Conservation (phyloP, 2,113 vertebrate species). For the Machaerirhynchus nigripectus region DNA sequence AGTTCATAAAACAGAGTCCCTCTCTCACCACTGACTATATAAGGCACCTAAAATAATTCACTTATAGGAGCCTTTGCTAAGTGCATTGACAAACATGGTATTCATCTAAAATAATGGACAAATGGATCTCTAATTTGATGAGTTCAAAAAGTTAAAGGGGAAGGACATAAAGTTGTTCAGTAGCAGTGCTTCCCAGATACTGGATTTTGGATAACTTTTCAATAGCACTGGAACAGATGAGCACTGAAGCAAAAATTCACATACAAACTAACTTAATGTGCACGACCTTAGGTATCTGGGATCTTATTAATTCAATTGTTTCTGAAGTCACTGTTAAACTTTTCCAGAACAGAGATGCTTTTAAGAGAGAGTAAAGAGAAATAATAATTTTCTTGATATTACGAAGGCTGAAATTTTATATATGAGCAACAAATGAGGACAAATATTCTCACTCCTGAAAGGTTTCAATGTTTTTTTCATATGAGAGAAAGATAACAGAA, state of each 20-base stretch:
- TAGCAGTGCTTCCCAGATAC: background rate
- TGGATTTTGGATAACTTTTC: background rate
- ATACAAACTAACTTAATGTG: background rate
- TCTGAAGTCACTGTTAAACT: background rate
- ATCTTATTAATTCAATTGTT: background rate
- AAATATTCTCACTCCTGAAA: background rate
- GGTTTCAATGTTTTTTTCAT: background rate
- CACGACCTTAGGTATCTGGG: background rate
- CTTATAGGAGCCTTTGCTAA: background rate
- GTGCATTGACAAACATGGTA: background rate
- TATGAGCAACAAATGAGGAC: background rate
- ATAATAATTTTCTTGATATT: background rate
- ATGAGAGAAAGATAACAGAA: background rate
- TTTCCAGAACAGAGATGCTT: background rate
- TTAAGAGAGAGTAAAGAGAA: background rate
- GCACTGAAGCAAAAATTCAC: background rate
- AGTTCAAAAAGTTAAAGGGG: background rate
- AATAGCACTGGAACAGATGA: background rate
- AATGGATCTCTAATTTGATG: background rate
- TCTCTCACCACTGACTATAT: background rate
- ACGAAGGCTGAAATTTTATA: background rate
- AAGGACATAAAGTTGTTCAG: background rate
- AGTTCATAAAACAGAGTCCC: background rate
- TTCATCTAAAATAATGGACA: background rate
- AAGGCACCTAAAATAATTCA: background rate